A percentile compares a stretch with the other conserved stretches of the same genome.
phyloP scores from a whole-genome alignment of 2,888 invertebrate genomes.

The Perizoma flavofasciatum region DNA sequence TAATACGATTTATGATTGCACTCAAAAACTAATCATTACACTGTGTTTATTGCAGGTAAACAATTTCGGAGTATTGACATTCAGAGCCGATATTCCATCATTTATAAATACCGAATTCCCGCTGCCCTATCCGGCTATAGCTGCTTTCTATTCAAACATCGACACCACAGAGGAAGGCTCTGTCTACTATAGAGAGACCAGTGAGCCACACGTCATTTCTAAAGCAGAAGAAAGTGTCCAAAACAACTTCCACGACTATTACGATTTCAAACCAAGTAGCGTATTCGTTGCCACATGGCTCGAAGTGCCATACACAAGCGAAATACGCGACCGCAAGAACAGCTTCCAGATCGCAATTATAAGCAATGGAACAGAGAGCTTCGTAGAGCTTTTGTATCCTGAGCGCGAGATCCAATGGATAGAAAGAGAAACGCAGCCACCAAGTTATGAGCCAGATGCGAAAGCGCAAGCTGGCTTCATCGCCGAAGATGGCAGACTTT shows the following conservation, averaged over 20 bases:
- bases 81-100: slow-evolving; percentile 93
- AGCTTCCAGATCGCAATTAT: slow-evolving; percentile 90
- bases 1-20: too few relatives aligned
- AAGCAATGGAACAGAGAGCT: slow-evolving; percentile 91
- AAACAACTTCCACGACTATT: slow-evolving; percentile 88
- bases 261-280: slow-evolving; percentile 89
- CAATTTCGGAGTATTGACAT: slow-evolving; percentile 94
- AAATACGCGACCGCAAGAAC: slow-evolving; percentile 90
- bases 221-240: slow-evolving; percentile 89
- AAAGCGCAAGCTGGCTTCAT: slow-evolving; percentile 97
- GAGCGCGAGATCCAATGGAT: slow-evolving; percentile 96
- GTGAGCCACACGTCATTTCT: slow-evolving; percentile 83
- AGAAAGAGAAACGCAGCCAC: slow-evolving; percentile 89
- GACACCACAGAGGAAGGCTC: slow-evolving; percentile 90
- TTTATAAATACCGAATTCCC: slow-evolving; percentile 96
- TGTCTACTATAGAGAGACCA: slow-evolving; percentile 89
- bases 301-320: slow-evolving; percentile 90
- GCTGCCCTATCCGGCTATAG: slow-evolving; percentile 93
- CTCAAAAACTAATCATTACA: too few relatives aligned
- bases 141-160: slow-evolving; percentile 95
- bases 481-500: slow-evolving; percentile 90
- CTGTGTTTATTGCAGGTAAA: slow-evolving; percentile 88
- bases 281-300: slow-evolving; percentile 96
- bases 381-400: slow-evolving; percentile 94
- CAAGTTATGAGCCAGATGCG: slow-evolving; percentile 90